Evolutionary conservation across 2,797 vertebrate species (phyloP), one percentile per base, ranked within the genome.

Genomic region (Sebastes matsubarae): DNA sequence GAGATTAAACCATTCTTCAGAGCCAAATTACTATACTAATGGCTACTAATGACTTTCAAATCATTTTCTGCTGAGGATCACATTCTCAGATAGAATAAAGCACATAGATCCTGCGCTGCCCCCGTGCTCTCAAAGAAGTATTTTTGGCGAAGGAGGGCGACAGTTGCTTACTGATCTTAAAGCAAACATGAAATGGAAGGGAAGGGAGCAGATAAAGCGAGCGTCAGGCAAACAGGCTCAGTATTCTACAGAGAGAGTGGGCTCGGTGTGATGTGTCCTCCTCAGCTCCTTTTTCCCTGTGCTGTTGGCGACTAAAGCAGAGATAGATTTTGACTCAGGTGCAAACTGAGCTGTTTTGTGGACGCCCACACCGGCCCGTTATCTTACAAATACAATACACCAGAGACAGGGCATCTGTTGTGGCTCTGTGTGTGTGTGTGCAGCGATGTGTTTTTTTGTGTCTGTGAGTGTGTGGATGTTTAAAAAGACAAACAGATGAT

Each of bases 311-410:
- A 92, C 91, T 82, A 76, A 77, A 89, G 87, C 87, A 82, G 85
- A 91, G 91, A 93, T 90, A 87, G 90, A 93, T 93, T 94, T 92
- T 89, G 93, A 95, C 92, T 95, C 90, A 92, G 93, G 93, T 94
- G 93, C 94, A 94, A 94, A 92, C 90, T 79, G 92, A 90, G 88
- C 90, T 92, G 89, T 93, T 94, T 91, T 91, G 86, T 90, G 88
- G 88, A 91, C 91, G 70, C 92, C 94, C 89, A 94, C 95, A 90
- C 82, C 77, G 57, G 89, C 77, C 90, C 72, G 81, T 91, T 94
- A 89, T 95, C 92, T 79, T 90, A 88, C 85, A 94, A 93, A 95
- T 76, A 93, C 92, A 94, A 93, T 94, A 90, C 93, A 88, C 91
- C 89, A 91, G 91, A 93, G 92, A 94, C 85, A 75, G 86, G 89